phyloP scores from a whole-genome alignment of 2,888 invertebrate genomes.

The Acanthoscelides obtectus region DNA sequence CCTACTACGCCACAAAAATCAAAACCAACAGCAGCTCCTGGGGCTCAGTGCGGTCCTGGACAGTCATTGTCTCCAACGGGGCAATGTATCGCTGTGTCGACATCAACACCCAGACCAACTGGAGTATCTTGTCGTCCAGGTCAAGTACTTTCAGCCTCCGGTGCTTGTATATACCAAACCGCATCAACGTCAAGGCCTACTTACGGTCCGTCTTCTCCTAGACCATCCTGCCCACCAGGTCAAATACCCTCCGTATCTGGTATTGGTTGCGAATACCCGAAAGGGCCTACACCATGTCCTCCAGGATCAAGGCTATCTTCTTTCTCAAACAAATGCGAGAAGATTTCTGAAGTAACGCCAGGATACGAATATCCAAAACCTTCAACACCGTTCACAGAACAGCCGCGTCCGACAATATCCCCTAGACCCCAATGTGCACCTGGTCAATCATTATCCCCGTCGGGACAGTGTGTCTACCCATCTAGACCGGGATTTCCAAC shows the following conservation, averaged over 20 bases:
- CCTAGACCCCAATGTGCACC: slow-evolving; percentile 24
- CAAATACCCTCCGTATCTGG: background rate
- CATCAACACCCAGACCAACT: slow-evolving; percentile 6
- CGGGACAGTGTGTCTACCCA: slow-evolving; percentile 5
- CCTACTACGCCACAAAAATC: slow-evolving; percentile 10
- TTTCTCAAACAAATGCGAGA: background rate
- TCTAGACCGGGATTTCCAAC: background rate
- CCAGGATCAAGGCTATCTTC: background rate
- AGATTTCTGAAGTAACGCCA: background rate
- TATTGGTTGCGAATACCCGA: slow-evolving; percentile 11
- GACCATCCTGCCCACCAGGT: slow-evolving; percentile 17
- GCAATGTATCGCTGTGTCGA: background rate
- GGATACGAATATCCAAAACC: slow-evolving; percentile 1
- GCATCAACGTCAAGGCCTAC: slow-evolving; percentile 6
- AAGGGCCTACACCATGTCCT: background rate
- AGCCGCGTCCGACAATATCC: slow-evolving; percentile 4
- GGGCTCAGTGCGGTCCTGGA: slow-evolving; percentile 11
- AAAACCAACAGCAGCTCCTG: slow-evolving; percentile 13
- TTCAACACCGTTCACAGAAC: slow-evolving; percentile 1
- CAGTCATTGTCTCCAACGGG: slow-evolving; percentile 9
- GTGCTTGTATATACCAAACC: slow-evolving; percentile 20
- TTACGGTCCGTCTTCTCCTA: slow-evolving; percentile 7
- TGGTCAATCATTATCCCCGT: slow-evolving; percentile 11
- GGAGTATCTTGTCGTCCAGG: slow-evolving; percentile 15
- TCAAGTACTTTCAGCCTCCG: slow-evolving; percentile 18